These are phyloP conservation scores for Strigamia transsilvanica DNA, from an alignment of 2,888 invertebrate genomes.

Conservation along the genomic window DNA sequence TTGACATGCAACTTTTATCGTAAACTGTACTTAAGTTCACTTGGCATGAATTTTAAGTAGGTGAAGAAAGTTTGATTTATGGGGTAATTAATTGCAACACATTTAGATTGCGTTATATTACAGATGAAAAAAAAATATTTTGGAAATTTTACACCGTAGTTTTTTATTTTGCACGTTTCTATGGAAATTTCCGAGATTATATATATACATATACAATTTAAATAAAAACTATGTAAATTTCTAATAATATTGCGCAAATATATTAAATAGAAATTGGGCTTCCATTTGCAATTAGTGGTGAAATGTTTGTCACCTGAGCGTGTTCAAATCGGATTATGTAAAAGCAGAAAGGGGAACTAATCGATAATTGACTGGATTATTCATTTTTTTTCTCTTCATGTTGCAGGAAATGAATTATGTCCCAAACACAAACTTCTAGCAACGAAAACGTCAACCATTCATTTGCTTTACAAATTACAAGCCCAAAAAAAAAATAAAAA, in stretches of 20 bases:
- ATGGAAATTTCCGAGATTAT: too few species aligned
- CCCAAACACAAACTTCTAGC: background rate
- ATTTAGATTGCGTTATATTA: too few species aligned
- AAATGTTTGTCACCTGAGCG: conserved; percentile 37
- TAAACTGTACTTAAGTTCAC: too few species aligned
- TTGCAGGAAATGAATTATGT: conserved; percentile 16
- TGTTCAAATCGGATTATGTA: conserved; percentile 43
- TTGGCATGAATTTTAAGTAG: too few species aligned
- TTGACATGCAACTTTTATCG: background rate
- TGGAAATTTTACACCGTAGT: too few species aligned
- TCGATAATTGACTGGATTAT: conserved; percentile 42
- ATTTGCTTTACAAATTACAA: background rate
- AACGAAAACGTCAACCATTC: background rate
- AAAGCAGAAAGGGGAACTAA: conserved; percentile 48
- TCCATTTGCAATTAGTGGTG: conserved; percentile 10
- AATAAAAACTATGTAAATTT: too few species aligned
- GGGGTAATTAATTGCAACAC: too few species aligned
- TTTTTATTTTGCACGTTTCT: too few species aligned
- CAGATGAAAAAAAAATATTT: too few species aligned
- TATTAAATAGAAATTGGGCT: background rate
- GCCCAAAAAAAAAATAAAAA: background rate
- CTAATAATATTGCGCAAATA: background rate
- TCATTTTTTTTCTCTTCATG: conserved; percentile 16
- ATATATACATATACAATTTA: too few species aligned
- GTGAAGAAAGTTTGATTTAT: too few species aligned